Conservation (phyloP, 2,888 invertebrate species). For the Galerucella nymphaeae region DNA sequence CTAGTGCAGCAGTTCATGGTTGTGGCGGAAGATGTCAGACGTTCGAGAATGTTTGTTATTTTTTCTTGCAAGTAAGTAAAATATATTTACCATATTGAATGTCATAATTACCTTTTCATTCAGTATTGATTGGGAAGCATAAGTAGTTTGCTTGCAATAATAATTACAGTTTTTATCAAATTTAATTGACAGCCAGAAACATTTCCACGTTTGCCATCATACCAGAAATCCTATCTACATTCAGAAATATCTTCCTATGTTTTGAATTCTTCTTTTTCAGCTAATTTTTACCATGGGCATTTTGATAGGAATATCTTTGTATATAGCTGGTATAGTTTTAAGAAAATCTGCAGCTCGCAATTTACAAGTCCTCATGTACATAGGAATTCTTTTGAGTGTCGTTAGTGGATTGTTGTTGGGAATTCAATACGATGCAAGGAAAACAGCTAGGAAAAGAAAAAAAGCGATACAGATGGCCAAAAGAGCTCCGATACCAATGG, state of each 20-base stretch:
- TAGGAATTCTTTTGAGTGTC: constrained; percentile 71
- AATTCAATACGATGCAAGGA: constrained; percentile 72
- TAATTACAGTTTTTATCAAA: too few species aligned
- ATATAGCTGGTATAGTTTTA: constrained; percentile 74
- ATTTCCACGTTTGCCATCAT: too few species aligned
- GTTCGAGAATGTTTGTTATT: constrained; percentile 78
- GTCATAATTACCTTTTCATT: constrained; percentile 10
- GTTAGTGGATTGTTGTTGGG: constrained; percentile 73
- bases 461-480: constrained; percentile 56
- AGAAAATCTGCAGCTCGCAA: constrained; percentile 74
- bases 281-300: constrained; percentile 76
- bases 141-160: too few species aligned
- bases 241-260: too few species aligned
- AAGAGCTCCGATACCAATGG: constrained; percentile 58
- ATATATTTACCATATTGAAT: neutral
- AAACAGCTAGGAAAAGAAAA: constrained; percentile 56
- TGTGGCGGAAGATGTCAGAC: constrained; percentile 78
- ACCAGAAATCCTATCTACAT: too few species aligned
- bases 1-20: constrained; percentile 69
- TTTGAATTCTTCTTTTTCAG: constrained; percentile 59
- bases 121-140: too few species aligned
- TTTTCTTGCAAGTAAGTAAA: constrained; percentile 72
- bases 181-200: too few species aligned
- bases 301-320: constrained; percentile 73
- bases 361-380: constrained; percentile 75